Percentiles rank a stretch among this genome's conserved stretches.
phyloP scores from a whole-genome alignment of 2,113 vertebrate genomes.

The Eulemur macaco region DNA sequence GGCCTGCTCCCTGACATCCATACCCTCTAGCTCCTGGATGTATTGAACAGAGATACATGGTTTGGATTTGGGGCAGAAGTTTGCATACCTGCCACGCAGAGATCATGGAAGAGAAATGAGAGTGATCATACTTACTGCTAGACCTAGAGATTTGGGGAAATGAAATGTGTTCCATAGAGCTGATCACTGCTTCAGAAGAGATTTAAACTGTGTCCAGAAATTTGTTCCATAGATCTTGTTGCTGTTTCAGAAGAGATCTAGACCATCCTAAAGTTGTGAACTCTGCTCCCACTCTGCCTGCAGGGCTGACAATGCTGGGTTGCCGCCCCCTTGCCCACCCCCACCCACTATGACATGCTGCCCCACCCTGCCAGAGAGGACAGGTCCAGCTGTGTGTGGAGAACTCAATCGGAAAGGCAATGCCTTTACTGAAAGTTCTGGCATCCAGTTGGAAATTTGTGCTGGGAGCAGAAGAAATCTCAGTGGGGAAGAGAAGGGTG shows the following conservation, averaged over 20 bases:
- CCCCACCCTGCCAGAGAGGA: constrained; percentile 1
- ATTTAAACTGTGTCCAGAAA: neutral
- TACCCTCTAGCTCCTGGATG: neutral
- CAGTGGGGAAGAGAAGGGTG: neutral
- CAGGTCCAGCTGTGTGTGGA: neutral
- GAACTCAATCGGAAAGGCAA: neutral
- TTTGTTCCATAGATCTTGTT: neutral
- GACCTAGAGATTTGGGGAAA: neutral
- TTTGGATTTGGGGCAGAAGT: neutral
- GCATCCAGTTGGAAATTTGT: neutral
- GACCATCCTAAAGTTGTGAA: neutral
- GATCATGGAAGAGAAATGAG: neutral
- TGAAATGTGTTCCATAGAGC: neutral
- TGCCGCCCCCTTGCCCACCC: neutral
- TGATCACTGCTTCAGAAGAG: neutral
- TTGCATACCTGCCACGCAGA: neutral
- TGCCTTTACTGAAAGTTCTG: neutral
- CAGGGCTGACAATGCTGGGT: neutral
- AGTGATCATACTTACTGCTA: neutral
- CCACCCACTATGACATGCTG: constrained; percentile 61
- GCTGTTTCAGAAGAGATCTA: neutral
- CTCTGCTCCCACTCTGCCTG: neutral
- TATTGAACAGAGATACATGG: neutral
- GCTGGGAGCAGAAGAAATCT: neutral
- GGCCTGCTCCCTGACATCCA: neutral